Evolutionary conservation across 2,113 vertebrate species (phyloP).

Genomic region (Oxyruncus cristatus): DNA sequence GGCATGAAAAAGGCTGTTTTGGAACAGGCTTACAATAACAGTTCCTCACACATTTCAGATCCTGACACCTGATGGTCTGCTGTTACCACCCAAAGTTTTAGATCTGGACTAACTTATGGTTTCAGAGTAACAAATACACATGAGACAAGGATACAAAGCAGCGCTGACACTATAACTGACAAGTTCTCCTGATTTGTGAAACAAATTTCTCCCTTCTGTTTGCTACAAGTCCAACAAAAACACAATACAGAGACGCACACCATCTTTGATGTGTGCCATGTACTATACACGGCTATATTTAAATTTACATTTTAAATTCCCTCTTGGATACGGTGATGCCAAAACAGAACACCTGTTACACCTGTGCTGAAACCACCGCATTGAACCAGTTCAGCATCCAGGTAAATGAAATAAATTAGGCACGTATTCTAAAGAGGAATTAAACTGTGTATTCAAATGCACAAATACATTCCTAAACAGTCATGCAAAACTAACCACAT

Average conservation of each 20-base stretch:
- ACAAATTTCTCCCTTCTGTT: not conserved
- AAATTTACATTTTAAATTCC: not conserved
- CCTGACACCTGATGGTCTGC: not conserved
- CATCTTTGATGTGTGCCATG: not conserved
- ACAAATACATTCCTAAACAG: not conserved
- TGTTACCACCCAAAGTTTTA: not conserved
- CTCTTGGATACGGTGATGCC: fast-evolving
- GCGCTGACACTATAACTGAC: not conserved
- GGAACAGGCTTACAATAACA: not conserved
- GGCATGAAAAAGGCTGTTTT: not conserved
- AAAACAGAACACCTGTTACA: not conserved
- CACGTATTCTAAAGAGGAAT: not conserved
- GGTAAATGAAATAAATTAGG: not conserved
- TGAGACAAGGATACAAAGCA: not conserved
- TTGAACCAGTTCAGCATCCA: not conserved
- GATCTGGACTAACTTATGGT: not conserved
- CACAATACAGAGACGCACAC: not conserved
- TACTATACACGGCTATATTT: not conserved
- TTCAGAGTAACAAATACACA: not conserved
- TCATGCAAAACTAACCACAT: not conserved
- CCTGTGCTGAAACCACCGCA: not conserved
- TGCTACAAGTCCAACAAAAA: not conserved
- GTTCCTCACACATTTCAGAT: not conserved
- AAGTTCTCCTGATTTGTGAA: not conserved
- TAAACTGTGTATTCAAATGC: not conserved